phyloP scores from a whole-genome alignment of 2,888 invertebrate genomes.

The Dryocosmus kuriphilus region DNA sequence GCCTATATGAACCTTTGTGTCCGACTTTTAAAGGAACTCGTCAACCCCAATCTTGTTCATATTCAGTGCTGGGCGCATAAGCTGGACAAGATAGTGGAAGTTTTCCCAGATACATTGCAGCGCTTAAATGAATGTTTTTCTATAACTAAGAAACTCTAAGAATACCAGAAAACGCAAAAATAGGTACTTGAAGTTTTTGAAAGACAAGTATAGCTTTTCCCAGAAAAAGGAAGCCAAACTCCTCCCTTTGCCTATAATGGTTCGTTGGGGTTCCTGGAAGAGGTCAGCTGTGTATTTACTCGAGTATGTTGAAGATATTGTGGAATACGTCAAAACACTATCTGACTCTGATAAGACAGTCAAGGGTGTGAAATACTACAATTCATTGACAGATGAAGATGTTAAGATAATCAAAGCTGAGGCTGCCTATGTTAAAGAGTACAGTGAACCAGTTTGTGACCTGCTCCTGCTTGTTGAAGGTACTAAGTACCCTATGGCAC shows the following conservation, averaged over 20 bases:
- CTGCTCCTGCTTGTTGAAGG: neutral
- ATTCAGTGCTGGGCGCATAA: no score
- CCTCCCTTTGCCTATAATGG: neutral
- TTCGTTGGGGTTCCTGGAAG: slow-evolving; percentile 3
- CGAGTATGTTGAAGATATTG: slow-evolving; percentile 18
- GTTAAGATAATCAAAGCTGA: neutral
- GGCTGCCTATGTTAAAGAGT: neutral
- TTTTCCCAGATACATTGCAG: no score
- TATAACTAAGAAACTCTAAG: neutral
- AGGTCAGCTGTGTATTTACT: neutral
- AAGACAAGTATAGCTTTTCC: no score
- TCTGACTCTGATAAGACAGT: neutral
- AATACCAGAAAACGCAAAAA: neutral
- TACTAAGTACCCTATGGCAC: neutral
- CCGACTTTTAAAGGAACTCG: no score
- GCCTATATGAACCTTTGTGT: no score
- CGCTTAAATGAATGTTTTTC: no score
- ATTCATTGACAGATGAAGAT: neutral
- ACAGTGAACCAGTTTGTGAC: neutral
- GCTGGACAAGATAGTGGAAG: no score
- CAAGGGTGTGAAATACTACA: neutral
- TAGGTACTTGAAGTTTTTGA: slow-evolving; percentile 10
- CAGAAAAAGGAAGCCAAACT: slow-evolving; percentile 6
- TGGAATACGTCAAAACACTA: neutral
- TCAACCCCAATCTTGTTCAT: no score